A percentile compares a stretch with the other conserved stretches of the same genome.
Evolutionary conservation across 2,113 vertebrate genomes (phyloP).

Genomic region (Istiophorus platypterus): DNA sequence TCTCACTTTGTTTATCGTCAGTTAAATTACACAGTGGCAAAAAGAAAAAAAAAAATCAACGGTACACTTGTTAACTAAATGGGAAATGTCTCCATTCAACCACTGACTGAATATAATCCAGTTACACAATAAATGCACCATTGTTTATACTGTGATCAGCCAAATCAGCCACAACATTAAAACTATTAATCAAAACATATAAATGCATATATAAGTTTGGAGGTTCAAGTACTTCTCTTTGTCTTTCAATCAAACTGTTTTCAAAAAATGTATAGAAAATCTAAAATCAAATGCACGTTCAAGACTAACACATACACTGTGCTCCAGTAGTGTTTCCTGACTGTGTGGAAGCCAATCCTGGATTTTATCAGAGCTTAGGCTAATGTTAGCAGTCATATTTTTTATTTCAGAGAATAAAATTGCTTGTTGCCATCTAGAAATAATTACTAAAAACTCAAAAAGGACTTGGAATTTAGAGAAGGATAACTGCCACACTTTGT

Average conservation of each 20-base stretch:
- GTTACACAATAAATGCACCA: background rate
- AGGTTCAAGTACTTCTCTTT: too few species aligned
- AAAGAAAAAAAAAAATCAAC: constrained; percentile 37
- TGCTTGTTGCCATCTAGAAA: background rate
- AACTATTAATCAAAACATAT: too few species aligned
- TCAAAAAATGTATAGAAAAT: too few species aligned
- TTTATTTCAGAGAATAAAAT: background rate
- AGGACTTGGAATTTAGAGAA: background rate
- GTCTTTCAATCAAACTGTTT: too few species aligned
- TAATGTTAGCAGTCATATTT: background rate
- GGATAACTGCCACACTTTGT: background rate
- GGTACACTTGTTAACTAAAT: constrained; percentile 25
- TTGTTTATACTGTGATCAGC: background rate
- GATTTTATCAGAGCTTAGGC: too few species aligned
- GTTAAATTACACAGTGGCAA: constrained; percentile 57
- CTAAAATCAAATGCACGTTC: too few species aligned
- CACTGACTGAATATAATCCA: background rate
- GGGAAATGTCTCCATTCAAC: constrained; percentile 2
- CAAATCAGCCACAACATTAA: too few species aligned
- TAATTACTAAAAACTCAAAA: background rate
- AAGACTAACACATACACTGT: too few species aligned
- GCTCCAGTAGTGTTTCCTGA: too few species aligned
- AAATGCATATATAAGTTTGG: too few species aligned
- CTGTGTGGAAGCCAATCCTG: too few species aligned
- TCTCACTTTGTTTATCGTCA: constrained; percentile 38